phyloP scores from a whole-genome alignment of 2,888 invertebrate species.

The Chymomyza amoena region DNA sequence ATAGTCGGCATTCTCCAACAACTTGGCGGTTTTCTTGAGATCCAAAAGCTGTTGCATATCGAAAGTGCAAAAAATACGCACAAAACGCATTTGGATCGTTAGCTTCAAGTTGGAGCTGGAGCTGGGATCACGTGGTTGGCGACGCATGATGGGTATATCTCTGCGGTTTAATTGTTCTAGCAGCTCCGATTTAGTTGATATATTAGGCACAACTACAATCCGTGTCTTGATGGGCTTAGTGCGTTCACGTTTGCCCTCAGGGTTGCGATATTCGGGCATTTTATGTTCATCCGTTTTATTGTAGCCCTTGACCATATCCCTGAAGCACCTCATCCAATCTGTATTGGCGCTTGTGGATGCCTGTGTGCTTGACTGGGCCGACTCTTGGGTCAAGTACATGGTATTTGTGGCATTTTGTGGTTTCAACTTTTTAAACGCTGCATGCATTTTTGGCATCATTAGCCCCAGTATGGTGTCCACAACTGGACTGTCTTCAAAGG shows the following conservation, averaged over 20 bases:
- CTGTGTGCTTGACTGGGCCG: not conserved
- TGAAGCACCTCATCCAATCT: conserved; percentile 27
- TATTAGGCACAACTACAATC: conserved; percentile 16
- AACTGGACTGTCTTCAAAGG: not conserved
- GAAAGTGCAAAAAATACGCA: conserved; percentile 23
- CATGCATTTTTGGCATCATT: not conserved
- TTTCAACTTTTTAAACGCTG: not conserved
- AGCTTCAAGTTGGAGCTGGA: too few relatives aligned
- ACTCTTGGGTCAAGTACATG: not conserved
- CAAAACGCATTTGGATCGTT: conserved; percentile 21
- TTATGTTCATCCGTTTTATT: conserved; percentile 25
- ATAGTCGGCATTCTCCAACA: conserved; percentile 14
- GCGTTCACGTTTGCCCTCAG: conserved; percentile 18
- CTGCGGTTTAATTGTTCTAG: conserved; percentile 6
- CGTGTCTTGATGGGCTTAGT: conserved; percentile 4
- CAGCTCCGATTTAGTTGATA: conserved; percentile 17
- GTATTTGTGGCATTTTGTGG: not conserved
- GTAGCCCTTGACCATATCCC: conserved; percentile 18
- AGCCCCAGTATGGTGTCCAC: not conserved
- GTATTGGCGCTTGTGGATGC: not conserved
- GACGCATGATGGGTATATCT: conserved; percentile 23
- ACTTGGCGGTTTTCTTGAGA: not conserved
- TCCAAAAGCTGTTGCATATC: conserved; percentile 16
- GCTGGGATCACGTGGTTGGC: too few relatives aligned
- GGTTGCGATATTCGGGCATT: conserved; percentile 31